These are phyloP conservation scores for rabbit (Oryctolagus cuniculus) DNA, from an alignment of 2,113 vertebrate species.

Conservation along the genomic window mOryCun1.1 NC_091439.1:88450501-88451000, in stretches of 20 bases:
- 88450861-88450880: conserved; percentile 2
- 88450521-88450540: neutral
- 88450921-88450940: no score
- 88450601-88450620: neutral
- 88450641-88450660: neutral
- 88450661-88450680: conserved; percentile 32
- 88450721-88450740: neutral
- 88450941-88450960: no score
- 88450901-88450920: neutral
- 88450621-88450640: neutral
- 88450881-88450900: neutral
- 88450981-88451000: neutral
- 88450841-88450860: neutral
- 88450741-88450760: conserved; percentile 25
- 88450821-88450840: conserved; percentile 9
- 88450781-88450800: conserved; percentile 38
- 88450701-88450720: conserved; percentile 44
- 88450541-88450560: neutral
- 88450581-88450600: neutral
- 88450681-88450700: neutral
- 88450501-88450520: neutral
- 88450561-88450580: neutral
- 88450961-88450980: neutral
- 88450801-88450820: conserved; percentile 10
- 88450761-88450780: conserved; percentile 53